Conservation (phyloP, 2,888 invertebrate species). For the Cremastobaeus sp. region DNA sequence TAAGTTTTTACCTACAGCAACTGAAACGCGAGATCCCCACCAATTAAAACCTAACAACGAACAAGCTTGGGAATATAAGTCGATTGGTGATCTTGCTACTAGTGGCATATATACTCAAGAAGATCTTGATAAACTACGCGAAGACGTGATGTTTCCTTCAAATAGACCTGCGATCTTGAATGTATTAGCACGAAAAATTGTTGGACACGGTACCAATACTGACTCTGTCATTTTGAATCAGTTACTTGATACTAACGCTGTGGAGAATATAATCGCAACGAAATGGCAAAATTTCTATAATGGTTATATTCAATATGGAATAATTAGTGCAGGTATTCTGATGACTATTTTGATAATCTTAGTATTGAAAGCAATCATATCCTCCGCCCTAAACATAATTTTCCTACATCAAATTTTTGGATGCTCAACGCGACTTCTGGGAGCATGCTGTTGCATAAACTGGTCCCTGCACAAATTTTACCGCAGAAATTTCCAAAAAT, state of each 20-base stretch:
- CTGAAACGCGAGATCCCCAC: background rate
- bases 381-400: too few relatives aligned
- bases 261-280: background rate
- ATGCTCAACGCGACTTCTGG: too few relatives aligned
- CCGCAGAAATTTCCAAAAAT: too few relatives aligned
- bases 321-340: slow-evolving; percentile 5
- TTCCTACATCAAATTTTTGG: too few relatives aligned
- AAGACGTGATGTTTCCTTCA: slow-evolving; percentile 3
- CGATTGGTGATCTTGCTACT: too few relatives aligned
- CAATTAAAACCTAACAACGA: slow-evolving; percentile 5
- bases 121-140: background rate
- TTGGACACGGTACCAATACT: background rate
- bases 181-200: background rate
- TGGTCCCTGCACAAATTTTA: too few relatives aligned
- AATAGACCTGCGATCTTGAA: background rate
- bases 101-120: background rate
- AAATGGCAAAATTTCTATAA: background rate
- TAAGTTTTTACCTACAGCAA: slow-evolving; percentile 45
- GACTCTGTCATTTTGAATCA: background rate
- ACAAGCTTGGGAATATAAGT: slow-evolving; percentile 4
- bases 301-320: background rate
- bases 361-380: background rate
- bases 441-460: too few relatives aligned
- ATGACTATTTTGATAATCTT: slow-evolving; percentile 1
- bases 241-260: background rate